phyloP scores from a whole-genome alignment of 53 echinoderm and acorn worm genomes.

The Echinarachnius parma region DNA sequence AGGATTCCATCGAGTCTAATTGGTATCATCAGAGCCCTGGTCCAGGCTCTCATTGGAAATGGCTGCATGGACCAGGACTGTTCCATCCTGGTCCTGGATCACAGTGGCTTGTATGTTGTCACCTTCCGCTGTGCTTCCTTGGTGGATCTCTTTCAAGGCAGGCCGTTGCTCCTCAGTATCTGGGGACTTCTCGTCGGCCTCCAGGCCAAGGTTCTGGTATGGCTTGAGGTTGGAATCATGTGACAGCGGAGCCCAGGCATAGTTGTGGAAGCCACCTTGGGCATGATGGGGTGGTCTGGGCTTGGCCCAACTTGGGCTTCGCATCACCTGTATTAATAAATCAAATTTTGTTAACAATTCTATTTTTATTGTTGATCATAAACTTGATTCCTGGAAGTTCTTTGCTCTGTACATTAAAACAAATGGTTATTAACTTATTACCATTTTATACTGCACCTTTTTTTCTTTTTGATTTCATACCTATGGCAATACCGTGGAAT shows the following conservation, averaged over 20 bases:
- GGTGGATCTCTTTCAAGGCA: not conserved
- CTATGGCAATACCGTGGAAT: too few relatives aligned
- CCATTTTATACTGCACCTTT: too few relatives aligned
- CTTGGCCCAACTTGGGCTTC: conserved; percentile 28
- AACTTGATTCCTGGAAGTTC: too few relatives aligned
- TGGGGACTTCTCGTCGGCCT: not conserved
- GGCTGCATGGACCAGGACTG: not conserved
- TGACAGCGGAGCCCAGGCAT: conserved; percentile 27
- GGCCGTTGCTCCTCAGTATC: not conserved
- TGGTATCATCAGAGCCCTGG: too few relatives aligned
- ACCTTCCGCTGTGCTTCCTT: not conserved
- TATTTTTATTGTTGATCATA: too few relatives aligned
- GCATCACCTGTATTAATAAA: conserved; percentile 12
- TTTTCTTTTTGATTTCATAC: too few relatives aligned
- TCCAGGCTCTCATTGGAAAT: conserved; percentile 23
- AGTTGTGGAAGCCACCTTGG: conserved; percentile 35
- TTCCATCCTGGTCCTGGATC: not conserved
- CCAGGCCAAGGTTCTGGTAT: conserved; percentile 6
- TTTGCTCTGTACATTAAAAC: too few relatives aligned
- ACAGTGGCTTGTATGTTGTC: not conserved
- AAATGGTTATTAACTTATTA: too few relatives aligned
- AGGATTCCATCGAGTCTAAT: too few relatives aligned
- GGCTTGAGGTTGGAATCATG: conserved; percentile 5
- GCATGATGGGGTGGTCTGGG: conserved; percentile 29
- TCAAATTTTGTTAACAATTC: too few relatives aligned